These are phyloP conservation scores for Balaenoptera acutorostrata DNA, from an alignment of 2,113 vertebrate genomes.

Conservation along the genomic window DNA sequence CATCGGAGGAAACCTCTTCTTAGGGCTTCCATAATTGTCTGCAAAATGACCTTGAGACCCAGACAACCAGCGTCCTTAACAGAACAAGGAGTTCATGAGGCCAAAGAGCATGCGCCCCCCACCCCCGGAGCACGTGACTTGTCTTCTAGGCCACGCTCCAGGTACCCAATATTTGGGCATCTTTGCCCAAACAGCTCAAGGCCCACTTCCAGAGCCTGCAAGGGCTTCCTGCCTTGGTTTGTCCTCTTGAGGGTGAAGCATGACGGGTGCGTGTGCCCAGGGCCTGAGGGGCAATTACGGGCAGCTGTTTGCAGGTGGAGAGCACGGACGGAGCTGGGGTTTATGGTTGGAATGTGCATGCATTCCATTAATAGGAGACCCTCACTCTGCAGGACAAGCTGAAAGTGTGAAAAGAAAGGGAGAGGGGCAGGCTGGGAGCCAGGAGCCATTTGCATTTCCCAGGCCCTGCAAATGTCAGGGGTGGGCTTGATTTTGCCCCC, in stretches of 20 bases:
- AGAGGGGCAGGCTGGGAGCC: background rate
- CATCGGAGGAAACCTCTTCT: background rate
- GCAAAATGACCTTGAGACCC: background rate
- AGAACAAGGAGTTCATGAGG: background rate
- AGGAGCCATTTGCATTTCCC: fast-evolving
- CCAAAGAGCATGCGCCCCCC: background rate
- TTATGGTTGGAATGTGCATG: background rate
- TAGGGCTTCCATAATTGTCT: background rate
- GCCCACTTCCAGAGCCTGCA: background rate
- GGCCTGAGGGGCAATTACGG: background rate
- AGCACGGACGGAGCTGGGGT: background rate
- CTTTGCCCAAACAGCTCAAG: background rate
- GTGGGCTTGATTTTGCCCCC: background rate
- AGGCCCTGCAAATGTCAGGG: fast-evolving
- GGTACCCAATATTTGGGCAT: background rate
- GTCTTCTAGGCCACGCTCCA: background rate
- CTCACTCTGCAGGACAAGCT: background rate
- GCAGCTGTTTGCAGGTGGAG: background rate
- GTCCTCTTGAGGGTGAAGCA: background rate
- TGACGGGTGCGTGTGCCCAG: no score
- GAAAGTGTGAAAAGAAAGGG: background rate
- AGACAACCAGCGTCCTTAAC: background rate
- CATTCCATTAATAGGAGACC: background rate
- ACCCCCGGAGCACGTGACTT: fast-evolving
- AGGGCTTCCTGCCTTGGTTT: background rate